Percentiles rank a stretch among this genome's conserved stretches.
These are phyloP conservation scores for Octomys mimax DNA, from an alignment of 2,797 vertebrate species.

Conservation along the genomic window DNA sequence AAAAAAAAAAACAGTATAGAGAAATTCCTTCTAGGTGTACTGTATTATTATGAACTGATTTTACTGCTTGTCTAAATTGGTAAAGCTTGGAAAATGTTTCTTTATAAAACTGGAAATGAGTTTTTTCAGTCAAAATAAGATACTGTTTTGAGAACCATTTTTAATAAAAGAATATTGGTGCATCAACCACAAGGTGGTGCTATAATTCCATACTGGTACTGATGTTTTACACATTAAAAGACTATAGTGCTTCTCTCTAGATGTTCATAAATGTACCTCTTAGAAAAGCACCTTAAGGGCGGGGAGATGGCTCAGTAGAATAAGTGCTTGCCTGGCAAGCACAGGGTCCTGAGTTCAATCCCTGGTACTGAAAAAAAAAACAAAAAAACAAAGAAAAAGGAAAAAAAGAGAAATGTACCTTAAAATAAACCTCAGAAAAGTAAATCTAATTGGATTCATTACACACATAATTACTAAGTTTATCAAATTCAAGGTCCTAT, in stretches of 20 bases:
- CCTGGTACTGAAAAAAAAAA: no score
- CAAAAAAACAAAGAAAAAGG: no score
- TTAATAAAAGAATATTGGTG: background rate
- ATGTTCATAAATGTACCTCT: slow-evolving; percentile 31
- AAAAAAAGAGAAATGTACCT: no score
- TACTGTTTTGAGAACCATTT: background rate
- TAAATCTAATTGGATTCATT: slow-evolving; percentile 4
- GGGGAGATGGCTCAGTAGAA: no score
- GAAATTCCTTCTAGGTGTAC: background rate
- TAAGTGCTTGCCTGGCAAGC: no score
- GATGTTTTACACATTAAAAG: background rate
- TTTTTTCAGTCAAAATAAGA: slow-evolving; percentile 1
- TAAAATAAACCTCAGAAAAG: background rate
- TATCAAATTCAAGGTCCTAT: slow-evolving; percentile 39
- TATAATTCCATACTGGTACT: slow-evolving; percentile 56
- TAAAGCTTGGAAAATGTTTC: slow-evolving; percentile 26
- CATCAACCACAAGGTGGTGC: slow-evolving; percentile 87
- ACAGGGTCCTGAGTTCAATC: no score
- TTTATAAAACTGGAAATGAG: slow-evolving; percentile 8
- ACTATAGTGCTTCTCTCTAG: background rate
- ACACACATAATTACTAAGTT: background rate
- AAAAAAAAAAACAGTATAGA: no score
- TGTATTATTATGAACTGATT: background rate
- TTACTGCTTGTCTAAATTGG: background rate
- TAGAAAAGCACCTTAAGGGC: background rate